Evolutionary conservation across 1,140 invertebrate genomes (phyloP), one percentile per base, ranked within the genome.

Genomic region (Bathynomus jamesi): DNA sequence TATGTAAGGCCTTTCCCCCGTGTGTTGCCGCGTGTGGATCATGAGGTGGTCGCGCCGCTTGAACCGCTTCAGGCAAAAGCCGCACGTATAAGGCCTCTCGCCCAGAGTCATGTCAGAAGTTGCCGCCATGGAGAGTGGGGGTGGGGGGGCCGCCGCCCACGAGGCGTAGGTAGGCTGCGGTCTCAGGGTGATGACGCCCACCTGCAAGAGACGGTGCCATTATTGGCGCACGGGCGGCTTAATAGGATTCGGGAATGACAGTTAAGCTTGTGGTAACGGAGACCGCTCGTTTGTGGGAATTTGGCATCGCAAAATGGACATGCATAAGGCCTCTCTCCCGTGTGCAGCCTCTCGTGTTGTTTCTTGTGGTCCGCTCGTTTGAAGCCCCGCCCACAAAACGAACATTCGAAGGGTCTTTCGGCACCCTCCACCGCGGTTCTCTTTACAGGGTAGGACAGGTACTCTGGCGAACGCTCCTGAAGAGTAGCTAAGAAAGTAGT

Each of bases 21-120:
- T 79, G 70, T 81, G 80, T 5, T 73, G 71, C 21, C 78, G 71
- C 27, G 76, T 70, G 65, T 81, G 80, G 24, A 71, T 72, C 13
- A 65, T 78, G 17, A 81, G 79, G 79, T 85, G 89, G 72, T 83
- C 87, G 80, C 83, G 86, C 78, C 85, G 88, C 67, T 87, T 87
- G 81, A 91, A 91, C 73, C 85, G 85, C 76, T 89, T 87, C 64
- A 65, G 70, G 53, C 75, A 76, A 68, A 71, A 76, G 30, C 69
- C 67, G 70, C 75, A 76, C 31, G 72, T 68, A 69, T 73, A 76
- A n/a, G 75, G 75, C 65, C 75, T 53, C 11, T 21, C 21, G 21
- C n/a, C n/a, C n/a, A n/a, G n/a, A n/a, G n/a, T n/a, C n/a, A n/a
- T n/a, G 21, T 17, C 40, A 2, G 40, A 3, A 1, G 40, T 2